A percentile compares a stretch with the other conserved stretches of the same genome.
Evolutionary conservation across 2,113 vertebrate genomes (phyloP).

Genomic region (Phyllostomus hastatus): DNA sequence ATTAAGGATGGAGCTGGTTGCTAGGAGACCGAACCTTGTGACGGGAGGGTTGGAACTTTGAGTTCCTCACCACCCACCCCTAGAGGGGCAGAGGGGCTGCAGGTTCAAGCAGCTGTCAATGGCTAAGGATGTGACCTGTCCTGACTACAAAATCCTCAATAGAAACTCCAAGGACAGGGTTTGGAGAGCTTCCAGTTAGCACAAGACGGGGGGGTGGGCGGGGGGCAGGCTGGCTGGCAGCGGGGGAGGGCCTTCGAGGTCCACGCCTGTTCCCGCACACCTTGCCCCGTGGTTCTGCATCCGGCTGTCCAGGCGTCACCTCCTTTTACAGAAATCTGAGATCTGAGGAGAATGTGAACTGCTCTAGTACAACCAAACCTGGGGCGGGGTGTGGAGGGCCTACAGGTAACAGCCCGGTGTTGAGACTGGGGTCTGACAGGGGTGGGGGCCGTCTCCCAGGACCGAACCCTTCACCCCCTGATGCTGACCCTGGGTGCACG

Average conservation of each 20-base stretch:
- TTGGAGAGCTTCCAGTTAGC: not conserved
- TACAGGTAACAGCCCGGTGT: not conserved
- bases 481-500: not conserved
- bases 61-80: not conserved
- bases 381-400: not conserved
- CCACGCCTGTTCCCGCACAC: fast-evolving
- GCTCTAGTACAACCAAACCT: not conserved
- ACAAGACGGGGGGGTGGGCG: not conserved
- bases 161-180: not conserved
- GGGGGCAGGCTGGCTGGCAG: too few species aligned
- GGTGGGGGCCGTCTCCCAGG: not conserved
- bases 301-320: not conserved
- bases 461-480: not conserved
- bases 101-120: not conserved
- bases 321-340: not conserved
- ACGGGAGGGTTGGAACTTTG: too few species aligned
- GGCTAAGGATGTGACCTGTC: not conserved
- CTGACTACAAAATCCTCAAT: not conserved
- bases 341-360: not conserved
- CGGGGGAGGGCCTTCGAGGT: not conserved
- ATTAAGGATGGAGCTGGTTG: not conserved
- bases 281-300: not conserved
- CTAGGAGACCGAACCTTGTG: not conserved
- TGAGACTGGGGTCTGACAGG: not conserved
- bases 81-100: not conserved